Conservation (phyloP, 2,113 vertebrate genomes). For the Theristicus caerulescens region DNA sequence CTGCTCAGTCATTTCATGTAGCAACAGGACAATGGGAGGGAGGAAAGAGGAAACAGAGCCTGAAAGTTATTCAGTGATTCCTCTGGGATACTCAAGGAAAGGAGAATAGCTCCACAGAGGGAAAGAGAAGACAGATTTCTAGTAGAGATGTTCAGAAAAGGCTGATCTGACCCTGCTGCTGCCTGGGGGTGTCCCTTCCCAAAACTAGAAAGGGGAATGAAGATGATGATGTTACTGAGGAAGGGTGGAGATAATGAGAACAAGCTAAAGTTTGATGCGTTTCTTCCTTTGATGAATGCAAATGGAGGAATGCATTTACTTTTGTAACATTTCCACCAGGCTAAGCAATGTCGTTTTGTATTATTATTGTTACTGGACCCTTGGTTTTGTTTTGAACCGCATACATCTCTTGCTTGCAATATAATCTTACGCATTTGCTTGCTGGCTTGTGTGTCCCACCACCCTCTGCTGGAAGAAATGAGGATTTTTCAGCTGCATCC, state of each 20-base stretch:
- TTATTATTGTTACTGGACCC: background rate
- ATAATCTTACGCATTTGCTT: background rate
- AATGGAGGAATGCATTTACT: background rate
- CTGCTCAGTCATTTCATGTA: background rate
- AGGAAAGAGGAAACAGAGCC: background rate
- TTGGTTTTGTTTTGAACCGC: background rate
- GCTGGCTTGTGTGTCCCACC: background rate
- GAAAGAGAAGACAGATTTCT: background rate
- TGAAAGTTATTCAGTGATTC: background rate
- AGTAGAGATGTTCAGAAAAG: background rate
- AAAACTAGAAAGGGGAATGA: background rate
- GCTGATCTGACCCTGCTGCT: background rate
- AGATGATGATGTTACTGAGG: background rate
- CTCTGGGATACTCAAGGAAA: background rate
- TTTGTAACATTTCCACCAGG: background rate
- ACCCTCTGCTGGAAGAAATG: conserved; percentile 40
- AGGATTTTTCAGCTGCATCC: background rate
- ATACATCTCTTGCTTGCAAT: background rate
- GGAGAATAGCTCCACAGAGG: background rate
- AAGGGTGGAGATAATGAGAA: background rate
- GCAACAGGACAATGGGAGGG: background rate
- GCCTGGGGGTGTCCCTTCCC: background rate
- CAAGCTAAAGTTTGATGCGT: background rate
- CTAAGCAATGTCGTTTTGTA: background rate
- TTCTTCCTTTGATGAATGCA: background rate